Evolutionary conservation across 2,113 vertebrate genomes (phyloP).

Genomic region (Balaenoptera acutorostrata): DNA sequence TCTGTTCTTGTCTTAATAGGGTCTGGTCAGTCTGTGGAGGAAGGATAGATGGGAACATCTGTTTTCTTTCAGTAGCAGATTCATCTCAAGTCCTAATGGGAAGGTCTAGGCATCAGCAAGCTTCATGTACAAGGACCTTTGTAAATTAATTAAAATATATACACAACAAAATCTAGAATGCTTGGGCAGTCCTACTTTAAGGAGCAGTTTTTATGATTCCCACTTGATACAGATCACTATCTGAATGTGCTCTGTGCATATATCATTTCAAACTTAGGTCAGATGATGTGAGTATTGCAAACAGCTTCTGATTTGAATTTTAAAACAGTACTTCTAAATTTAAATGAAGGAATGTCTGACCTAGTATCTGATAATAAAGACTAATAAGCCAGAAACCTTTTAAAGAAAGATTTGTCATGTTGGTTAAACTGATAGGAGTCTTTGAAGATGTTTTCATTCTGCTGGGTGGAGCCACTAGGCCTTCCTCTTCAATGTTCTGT

Average conservation of each 20-base stretch:
- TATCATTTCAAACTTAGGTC: constrained; percentile 30
- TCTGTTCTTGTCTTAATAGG: not conserved
- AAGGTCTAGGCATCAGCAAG: not conserved
- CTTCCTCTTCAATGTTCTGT: not conserved
- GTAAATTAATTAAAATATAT: constrained; percentile 8
- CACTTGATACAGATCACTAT: not conserved
- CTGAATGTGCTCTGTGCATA: constrained; percentile 4
- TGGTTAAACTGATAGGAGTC: not conserved
- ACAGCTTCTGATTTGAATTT: not conserved
- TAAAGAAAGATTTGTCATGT: not conserved
- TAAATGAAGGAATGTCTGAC: not conserved
- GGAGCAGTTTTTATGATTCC: not conserved
- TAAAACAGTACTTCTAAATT: not conserved
- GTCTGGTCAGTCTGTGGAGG: not conserved
- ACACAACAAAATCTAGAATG: constrained; percentile 3
- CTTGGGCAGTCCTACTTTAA: not conserved
- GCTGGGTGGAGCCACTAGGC: not conserved
- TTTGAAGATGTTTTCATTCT: not conserved
- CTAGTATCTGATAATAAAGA: not conserved
- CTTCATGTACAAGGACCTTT: not conserved
- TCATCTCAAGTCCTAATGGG: not conserved
- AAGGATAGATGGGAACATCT: not conserved
- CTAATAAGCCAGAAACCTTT: not conserved
- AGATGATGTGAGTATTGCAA: constrained; percentile 8
- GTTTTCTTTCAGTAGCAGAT: constrained; percentile 4